Percentiles rank a stretch among this genome's conserved stretches.
Evolutionary conservation across 1,140 invertebrate genomes (phyloP).

Genomic region (Araneus ventricosus): DNA sequence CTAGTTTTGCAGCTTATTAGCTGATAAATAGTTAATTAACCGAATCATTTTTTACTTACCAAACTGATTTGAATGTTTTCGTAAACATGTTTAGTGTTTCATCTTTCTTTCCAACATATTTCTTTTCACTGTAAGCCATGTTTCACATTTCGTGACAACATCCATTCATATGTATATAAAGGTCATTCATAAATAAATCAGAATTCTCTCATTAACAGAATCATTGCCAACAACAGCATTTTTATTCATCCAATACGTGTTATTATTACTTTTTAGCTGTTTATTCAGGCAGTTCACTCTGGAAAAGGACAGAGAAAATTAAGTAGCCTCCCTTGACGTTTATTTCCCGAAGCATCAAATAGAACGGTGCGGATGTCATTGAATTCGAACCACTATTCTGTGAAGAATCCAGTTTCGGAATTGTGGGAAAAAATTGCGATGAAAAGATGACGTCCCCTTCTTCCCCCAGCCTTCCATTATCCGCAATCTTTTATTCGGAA

Average conservation of each 20-base stretch:
- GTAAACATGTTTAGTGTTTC: no score
- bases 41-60: no score
- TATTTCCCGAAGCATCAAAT: not conserved
- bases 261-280: not conserved
- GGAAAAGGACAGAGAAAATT: not conserved
- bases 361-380: not conserved
- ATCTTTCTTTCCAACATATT: no score
- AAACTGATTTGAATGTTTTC: no score
- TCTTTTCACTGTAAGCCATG: no score
- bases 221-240: not conserved
- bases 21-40: no score
- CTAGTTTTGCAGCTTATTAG: no score
- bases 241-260: not conserved
- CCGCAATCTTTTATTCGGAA: slow-evolving; percentile 23
- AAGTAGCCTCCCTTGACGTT: not conserved
- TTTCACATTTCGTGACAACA: no score
- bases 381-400: not conserved
- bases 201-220: not conserved
- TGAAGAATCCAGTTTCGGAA: not conserved
- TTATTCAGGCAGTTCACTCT: no score
- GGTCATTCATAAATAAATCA: not conserved
- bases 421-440: not conserved
- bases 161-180: no score
- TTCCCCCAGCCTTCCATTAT: not conserved
- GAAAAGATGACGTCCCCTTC: not conserved